These are phyloP conservation scores for Lasioglossum oenotherae DNA, from an alignment of 2,888 invertebrate genomes.

Conservation along the genomic window DNA sequence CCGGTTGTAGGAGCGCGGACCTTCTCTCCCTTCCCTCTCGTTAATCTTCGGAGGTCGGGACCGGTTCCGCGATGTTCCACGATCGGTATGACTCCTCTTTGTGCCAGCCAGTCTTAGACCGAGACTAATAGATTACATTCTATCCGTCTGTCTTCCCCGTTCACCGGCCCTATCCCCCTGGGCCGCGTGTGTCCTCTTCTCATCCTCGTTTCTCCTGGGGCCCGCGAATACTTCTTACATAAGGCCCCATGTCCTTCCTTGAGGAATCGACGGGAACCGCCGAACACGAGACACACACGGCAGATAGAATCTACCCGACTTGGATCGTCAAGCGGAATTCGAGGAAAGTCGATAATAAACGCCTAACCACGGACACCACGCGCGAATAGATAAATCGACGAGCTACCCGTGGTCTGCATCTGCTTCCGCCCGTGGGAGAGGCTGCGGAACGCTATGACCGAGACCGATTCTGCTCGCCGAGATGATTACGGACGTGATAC, in stretches of 20 bases:
- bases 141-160: constrained; percentile 50
- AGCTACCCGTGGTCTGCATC: background rate
- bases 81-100: constrained; percentile 62
- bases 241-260: constrained; percentile 53
- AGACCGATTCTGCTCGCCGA: background rate
- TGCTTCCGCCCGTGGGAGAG: background rate
- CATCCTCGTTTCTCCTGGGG: background rate
- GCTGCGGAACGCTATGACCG: background rate
- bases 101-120: constrained; percentile 54
- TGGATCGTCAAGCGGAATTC: constrained; percentile 39
- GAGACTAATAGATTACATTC: constrained; percentile 68
- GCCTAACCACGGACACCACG: background rate
- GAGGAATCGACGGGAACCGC: constrained; percentile 52
- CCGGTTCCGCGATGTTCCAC: constrained; percentile 61
- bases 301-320: constrained; percentile 45
- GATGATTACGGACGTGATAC: background rate
- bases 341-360: constrained; percentile 52
- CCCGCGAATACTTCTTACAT: constrained; percentile 42
- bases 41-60: constrained; percentile 58
- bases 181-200: constrained; percentile 11
- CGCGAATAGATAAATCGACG: constrained; percentile 35
- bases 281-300: constrained; percentile 50
- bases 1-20: constrained; percentile 22
- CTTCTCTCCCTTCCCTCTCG: constrained; percentile 61
- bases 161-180: constrained; percentile 24